Conservation (phyloP, 2,888 invertebrate genomes). For the Seira sanloemensis region DNA sequence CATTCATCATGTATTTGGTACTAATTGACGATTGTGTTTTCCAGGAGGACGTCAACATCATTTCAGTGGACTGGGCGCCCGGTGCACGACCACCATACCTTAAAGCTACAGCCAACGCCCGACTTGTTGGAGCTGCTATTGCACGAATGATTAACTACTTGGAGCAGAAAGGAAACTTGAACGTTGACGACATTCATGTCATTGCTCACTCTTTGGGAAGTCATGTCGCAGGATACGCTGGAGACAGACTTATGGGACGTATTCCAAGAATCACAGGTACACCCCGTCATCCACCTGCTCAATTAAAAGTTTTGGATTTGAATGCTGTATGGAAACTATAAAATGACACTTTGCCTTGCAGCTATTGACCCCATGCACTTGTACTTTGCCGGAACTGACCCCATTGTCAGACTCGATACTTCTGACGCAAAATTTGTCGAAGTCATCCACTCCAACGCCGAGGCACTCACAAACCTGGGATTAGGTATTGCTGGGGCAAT, state of each 20-base stretch:
- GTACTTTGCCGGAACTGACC: slow-evolving; percentile 78
- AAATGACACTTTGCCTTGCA: slow-evolving; percentile 71
- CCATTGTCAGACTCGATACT: slow-evolving; percentile 78
- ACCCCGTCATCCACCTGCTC: neutral
- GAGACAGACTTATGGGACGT: slow-evolving; percentile 68
- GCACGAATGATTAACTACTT: slow-evolving; percentile 74
- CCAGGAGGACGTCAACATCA: slow-evolving; percentile 81
- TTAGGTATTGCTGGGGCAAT: slow-evolving; percentile 66
- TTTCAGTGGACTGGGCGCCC: slow-evolving; percentile 82
- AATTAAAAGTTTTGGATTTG: neutral
- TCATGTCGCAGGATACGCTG: slow-evolving; percentile 73
- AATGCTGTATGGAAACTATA: neutral
- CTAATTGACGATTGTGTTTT: neutral
- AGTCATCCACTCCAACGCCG: slow-evolving; percentile 81
- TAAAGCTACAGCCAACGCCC: slow-evolving; percentile 79
- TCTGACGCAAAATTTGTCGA: slow-evolving; percentile 81
- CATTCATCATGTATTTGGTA: neutral
- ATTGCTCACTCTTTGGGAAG: slow-evolving; percentile 74
- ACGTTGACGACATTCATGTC: slow-evolving; percentile 67
- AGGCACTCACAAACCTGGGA: slow-evolving; percentile 60
- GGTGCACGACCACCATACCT: slow-evolving; percentile 81
- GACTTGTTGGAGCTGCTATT: slow-evolving; percentile 79
- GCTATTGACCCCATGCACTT: slow-evolving; percentile 83
- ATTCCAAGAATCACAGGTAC: slow-evolving; percentile 73
- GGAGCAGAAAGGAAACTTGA: slow-evolving; percentile 64